Conservation (phyloP, 2,113 vertebrate genomes). For the Hyaena hyaena region DNA sequence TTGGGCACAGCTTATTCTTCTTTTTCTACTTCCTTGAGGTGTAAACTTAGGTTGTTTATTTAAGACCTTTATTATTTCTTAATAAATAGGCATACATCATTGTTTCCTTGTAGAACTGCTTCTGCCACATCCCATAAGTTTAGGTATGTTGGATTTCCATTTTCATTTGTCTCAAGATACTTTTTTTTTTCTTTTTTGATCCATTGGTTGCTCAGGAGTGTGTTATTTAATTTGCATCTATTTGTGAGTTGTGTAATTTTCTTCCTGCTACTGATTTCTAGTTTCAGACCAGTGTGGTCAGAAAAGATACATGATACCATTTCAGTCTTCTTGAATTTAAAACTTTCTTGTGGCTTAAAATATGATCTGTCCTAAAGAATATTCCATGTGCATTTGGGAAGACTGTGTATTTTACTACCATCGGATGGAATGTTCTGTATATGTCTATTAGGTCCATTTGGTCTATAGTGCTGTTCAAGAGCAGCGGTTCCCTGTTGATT, state of each 20-base stretch:
- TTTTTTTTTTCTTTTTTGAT: not conserved
- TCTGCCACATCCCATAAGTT: not conserved
- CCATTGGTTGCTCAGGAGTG: not conserved
- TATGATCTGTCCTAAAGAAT: not conserved
- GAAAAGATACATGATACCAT: not conserved
- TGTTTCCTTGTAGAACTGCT: not conserved
- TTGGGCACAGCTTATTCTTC: not conserved
- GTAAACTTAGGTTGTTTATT: not conserved
- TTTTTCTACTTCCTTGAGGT: not conserved
- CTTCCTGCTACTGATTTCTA: not conserved
- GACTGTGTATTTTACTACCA: not conserved
- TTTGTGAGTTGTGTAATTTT: not conserved
- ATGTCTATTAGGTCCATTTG: not conserved
- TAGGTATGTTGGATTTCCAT: not conserved
- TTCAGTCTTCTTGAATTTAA: not conserved
- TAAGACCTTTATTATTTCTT: not conserved
- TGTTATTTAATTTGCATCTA: not conserved
- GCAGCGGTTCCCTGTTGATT: not conserved
- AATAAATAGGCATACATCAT: not conserved
- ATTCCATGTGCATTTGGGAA: not conserved
- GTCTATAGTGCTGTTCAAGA: not conserved
- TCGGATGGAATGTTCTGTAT: not conserved
- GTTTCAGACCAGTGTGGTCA: not conserved
- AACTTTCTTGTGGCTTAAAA: not conserved
- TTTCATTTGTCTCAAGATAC: not conserved